Evolutionary conservation across 2,888 invertebrate species (phyloP).

Genomic region (Timema cristinae): DNA sequence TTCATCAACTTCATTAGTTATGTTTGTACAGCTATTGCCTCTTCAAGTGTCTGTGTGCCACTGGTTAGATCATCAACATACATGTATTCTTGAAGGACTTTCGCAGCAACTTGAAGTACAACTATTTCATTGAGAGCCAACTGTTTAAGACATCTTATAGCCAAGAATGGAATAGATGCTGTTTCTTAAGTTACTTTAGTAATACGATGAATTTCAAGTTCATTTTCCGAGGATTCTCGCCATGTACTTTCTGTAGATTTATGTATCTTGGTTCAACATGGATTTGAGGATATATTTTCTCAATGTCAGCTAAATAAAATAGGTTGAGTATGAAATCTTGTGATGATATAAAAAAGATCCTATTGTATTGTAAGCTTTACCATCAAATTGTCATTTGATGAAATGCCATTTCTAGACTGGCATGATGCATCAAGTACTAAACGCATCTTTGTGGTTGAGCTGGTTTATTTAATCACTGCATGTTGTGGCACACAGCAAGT

Average conservation of each 20-base stretch:
- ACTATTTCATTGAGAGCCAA: not conserved
- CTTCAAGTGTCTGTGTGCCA: not conserved
- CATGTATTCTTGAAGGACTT: not conserved
- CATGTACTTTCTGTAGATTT: conserved; percentile 11
- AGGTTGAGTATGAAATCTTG: not conserved
- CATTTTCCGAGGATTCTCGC: not conserved
- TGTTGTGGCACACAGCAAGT: not conserved
- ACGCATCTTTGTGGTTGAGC: not conserved
- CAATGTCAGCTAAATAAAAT: conserved; percentile 2
- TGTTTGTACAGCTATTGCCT: not conserved
- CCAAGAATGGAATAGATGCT: conserved; percentile 2
- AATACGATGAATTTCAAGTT: not conserved
- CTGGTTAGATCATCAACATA: not conserved
- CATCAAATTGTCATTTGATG: not conserved
- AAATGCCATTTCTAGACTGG: not conserved
- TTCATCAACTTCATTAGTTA: not conserved
- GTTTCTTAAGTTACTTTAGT: conserved; percentile 15
- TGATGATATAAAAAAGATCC: not conserved
- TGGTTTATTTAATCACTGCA: not conserved
- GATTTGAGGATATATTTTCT: conserved; percentile 5
- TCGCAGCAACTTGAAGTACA: not conserved
- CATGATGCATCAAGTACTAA: not conserved
- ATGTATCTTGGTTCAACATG: not conserved
- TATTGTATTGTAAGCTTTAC: not conserved
- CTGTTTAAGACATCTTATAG: not conserved